phyloP scores from a whole-genome alignment of 2,888 invertebrate genomes.

The Autographa pulchrina region DNA sequence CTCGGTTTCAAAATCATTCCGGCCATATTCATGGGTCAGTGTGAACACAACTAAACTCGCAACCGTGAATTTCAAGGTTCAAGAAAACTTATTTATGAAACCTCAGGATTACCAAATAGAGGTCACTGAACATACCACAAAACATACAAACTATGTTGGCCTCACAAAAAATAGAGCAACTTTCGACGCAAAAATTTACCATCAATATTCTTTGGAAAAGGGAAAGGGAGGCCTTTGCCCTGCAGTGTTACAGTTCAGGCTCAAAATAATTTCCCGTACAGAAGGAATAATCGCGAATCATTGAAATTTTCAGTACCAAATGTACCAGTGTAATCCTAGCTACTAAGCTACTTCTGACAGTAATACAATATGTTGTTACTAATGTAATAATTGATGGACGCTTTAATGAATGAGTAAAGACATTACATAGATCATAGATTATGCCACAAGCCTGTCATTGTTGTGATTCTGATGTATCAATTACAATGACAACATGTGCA shows the following conservation, averaged over 20 bases:
- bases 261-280: no score
- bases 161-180: no score
- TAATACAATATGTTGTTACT: no score
- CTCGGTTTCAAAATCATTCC: not conserved
- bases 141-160: no score
- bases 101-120: not conserved
- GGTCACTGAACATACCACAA: not conserved
- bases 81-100: not conserved
- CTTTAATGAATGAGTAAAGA: not conserved
- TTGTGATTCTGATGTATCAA: constrained; percentile 4
- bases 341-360: no score
- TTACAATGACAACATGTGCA: not conserved
- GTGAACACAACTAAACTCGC: not conserved
- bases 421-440: constrained; percentile 2
- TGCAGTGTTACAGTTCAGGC: no score
- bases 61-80: not conserved
- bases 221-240: no score
- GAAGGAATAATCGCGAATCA: no score
- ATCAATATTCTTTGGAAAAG: no score
- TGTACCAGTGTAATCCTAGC: no score
- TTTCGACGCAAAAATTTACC: no score
- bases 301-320: no score
- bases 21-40: not conserved
- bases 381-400: not conserved
- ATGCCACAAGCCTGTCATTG: not conserved